These are phyloP conservation scores for Caradrina clavipalpis DNA, from an alignment of 2,888 invertebrate genomes.

Conservation along the genomic window DNA sequence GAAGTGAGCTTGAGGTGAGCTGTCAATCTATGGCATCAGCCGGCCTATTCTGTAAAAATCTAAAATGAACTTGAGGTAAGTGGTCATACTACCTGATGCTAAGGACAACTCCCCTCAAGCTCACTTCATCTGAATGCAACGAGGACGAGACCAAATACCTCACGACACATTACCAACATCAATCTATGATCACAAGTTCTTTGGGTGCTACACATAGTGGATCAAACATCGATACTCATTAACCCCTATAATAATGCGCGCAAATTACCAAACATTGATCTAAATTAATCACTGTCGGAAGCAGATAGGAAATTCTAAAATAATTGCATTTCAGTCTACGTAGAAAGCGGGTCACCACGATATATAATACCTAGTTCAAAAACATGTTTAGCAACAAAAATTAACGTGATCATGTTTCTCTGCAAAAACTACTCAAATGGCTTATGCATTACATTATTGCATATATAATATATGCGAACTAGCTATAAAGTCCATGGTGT, in stretches of 20 bases:
- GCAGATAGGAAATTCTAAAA: conserved; percentile 51
- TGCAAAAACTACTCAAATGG: conserved; percentile 16
- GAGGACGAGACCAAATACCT: too few relatives aligned
- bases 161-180: too few relatives aligned
- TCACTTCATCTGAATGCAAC: too few relatives aligned
- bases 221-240: neutral
- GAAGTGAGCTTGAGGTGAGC: too few relatives aligned
- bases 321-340: conserved; percentile 54
- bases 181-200: too few relatives aligned
- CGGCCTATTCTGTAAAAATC: too few relatives aligned
- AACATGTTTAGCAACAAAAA: conserved; percentile 48
- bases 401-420: conserved; percentile 23
- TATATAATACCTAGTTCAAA: conserved; percentile 26
- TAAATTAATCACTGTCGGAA: conserved; percentile 51
- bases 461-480: conserved; percentile 13
- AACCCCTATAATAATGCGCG: conserved; percentile 32
- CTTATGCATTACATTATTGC: neutral
- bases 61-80: too few relatives aligned
- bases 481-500: too few relatives aligned
- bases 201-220: too few relatives aligned
- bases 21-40: too few relatives aligned
- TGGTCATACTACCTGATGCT: too few relatives aligned
- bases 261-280: conserved; percentile 37
- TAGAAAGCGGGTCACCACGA: conserved; percentile 60
- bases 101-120: too few relatives aligned